phyloP scores from a whole-genome alignment of 2,113 vertebrate genomes.

The Seriola rivoliana region DNA sequence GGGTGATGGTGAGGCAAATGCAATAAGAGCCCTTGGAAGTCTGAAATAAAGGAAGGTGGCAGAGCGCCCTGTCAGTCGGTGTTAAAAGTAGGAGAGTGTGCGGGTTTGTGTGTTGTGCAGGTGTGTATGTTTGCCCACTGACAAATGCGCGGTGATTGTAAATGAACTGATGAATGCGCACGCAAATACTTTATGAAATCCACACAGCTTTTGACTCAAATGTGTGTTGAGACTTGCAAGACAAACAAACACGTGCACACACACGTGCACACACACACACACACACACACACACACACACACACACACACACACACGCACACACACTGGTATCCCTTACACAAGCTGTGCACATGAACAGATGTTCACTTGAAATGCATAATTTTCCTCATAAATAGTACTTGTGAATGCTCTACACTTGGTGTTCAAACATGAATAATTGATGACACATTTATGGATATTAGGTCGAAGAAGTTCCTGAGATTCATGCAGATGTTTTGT shows the following conservation, averaged over 20 bases:
- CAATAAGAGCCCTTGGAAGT: conserved; percentile 49
- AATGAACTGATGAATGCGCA: conserved; percentile 51
- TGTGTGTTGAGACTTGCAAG: conserved; percentile 14
- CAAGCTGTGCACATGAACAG: conserved; percentile 16
- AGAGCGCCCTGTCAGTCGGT: neutral
- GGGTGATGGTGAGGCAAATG: conserved; percentile 19
- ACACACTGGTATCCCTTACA: neutral
- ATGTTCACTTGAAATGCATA: conserved; percentile 43
- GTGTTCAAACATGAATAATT: conserved; percentile 64
- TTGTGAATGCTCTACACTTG: conserved; percentile 35
- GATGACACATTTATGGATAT: conserved; percentile 52
- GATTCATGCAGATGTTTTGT: conserved; percentile 44
- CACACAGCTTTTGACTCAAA: conserved; percentile 30
- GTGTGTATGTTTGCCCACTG: conserved; percentile 25
- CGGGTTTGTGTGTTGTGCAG: conserved; percentile 13
- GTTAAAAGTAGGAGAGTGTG: conserved; percentile 13
- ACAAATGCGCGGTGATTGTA: conserved; percentile 41
- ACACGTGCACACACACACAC: neutral
- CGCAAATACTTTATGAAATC: conserved; percentile 34
- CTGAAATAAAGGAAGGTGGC: conserved; percentile 55
- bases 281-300: neutral
- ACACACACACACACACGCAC: neutral
- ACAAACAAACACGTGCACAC: neutral
- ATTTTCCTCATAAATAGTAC: conserved; percentile 44
- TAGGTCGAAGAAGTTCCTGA: conserved; percentile 27